Evolutionary conservation across 2,113 vertebrate genomes (phyloP), one percentile per base, ranked within the genome.

Genomic region (Neopipo cinnamomea): DNA sequence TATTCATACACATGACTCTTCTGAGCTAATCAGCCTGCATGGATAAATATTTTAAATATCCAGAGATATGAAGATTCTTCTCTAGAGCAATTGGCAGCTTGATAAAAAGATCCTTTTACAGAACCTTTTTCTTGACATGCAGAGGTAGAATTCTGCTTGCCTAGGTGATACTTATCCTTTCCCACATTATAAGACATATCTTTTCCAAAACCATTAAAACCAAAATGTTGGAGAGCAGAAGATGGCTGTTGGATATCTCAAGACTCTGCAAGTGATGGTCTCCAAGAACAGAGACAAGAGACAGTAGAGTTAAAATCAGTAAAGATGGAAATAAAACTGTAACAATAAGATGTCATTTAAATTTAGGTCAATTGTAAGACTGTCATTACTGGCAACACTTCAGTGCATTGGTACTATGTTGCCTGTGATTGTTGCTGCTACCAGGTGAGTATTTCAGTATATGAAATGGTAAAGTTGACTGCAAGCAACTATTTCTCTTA

Each of bases 41-140:
- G 53, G 41, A 80, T 96, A 91, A 96, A 94, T 94, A 96, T 85
- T 93, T 93, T 24, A 91, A 91, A 85, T 93, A 89, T 33, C 78
- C 56, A 91, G 74, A 95, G 77, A 79, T 71, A 22, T 0, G 4
- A 87, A 82, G 62, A 73, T 73, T 92, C 44, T 41, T 87, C 44
- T 91, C 61, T 63, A 56, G 53, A 95, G 56, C 25, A 77, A 35
- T 16, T 85, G 71, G 27, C 52, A 88, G 3, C 20, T 7, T 82
- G 66, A 52, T 78, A 85, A 85, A 91, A 95, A 73, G 28, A 46
- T 37, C 7, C 9, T 61, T 92, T 88, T 35, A 58, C 41, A 71
- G 42, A 86, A 46, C 14, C 7, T 53, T 89, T 74, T 82, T 58
- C 46, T 68, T 72, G 24, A 61, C 25, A 28, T 25, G 28, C 20